These are phyloP conservation scores for Andrena flavipes DNA, from an alignment of 2,888 invertebrate species.

Conservation along the genomic window DNA sequence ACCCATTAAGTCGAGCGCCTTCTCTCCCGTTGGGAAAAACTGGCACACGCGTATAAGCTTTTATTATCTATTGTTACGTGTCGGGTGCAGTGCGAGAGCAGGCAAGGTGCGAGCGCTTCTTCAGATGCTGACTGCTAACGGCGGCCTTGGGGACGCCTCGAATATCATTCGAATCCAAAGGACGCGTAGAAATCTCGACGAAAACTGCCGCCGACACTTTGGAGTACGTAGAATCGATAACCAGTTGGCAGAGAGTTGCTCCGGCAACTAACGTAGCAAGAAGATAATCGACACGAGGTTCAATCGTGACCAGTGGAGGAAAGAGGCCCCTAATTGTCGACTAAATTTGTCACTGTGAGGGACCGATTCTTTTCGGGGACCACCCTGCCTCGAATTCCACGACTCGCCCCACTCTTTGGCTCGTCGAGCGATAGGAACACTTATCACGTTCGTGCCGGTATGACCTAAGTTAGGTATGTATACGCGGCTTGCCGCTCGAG, in stretches of 20 bases:
- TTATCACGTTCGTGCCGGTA: conserved; percentile 74
- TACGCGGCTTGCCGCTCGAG: conserved; percentile 43
- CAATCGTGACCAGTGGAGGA: background rate
- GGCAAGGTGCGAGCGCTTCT: background rate
- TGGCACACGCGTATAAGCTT: conserved; percentile 2
- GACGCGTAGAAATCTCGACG: too few species aligned
- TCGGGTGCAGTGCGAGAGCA: background rate
- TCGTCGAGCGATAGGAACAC: conserved; percentile 65
- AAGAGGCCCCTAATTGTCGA: conserved; percentile 41
- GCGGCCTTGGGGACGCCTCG: too few species aligned
- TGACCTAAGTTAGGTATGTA: conserved; percentile 73
- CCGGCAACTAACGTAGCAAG: conserved; percentile 6
- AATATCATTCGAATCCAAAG: too few species aligned
- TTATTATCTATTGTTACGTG: conserved; percentile 12
- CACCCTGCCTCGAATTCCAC: conserved; percentile 75
- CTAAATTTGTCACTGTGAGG: conserved; percentile 51
- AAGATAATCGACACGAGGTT: conserved; percentile 1
- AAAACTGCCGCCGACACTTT: too few species aligned
- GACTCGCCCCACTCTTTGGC: conserved; percentile 53
- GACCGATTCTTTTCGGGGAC: conserved; percentile 69
- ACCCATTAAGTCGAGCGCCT: background rate
- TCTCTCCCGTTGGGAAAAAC: background rate
- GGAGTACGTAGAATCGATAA: conserved; percentile 6
- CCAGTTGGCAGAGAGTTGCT: background rate
- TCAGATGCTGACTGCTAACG: too few species aligned